phyloP scores from a whole-genome alignment of 2,113 vertebrate species.

The Acanthisitta chloris region DNA sequence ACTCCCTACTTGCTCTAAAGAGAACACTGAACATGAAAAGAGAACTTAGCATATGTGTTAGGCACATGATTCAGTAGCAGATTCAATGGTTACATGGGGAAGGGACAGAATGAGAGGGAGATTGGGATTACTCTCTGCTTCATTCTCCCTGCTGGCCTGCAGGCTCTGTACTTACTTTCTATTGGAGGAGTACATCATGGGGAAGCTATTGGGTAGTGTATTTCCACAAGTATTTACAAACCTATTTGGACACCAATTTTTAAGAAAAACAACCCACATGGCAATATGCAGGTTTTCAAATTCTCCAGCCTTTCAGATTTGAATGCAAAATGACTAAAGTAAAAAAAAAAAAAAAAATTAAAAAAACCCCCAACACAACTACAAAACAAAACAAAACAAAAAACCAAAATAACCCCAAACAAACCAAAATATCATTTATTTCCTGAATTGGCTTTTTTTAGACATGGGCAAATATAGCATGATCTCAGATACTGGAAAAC shows the following conservation, averaged over 20 bases:
- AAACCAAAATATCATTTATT: too few species aligned
- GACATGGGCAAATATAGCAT: not conserved
- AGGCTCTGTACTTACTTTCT: not conserved
- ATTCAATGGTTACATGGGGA: fast-evolving
- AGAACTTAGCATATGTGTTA: not conserved
- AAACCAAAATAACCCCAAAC: too few species aligned
- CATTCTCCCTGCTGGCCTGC: not conserved
- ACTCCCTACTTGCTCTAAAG: not conserved
- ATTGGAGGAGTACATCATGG: not conserved
- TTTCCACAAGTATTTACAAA: not conserved
- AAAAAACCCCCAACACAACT: too few species aligned
- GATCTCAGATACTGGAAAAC: not conserved
- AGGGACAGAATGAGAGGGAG: not conserved
- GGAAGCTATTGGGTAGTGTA: not conserved
- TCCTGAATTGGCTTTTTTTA: not conserved
- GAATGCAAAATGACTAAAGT: not conserved
- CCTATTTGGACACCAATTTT: not conserved
- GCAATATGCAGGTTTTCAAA: not conserved
- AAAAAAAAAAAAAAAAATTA: too few species aligned
- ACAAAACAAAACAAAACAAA: too few species aligned
- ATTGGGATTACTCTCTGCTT: not conserved
- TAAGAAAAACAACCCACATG: fast-evolving
- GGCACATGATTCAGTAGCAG: not conserved
- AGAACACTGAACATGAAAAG: not conserved
- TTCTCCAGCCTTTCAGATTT: not conserved